Conservation (phyloP, 2,797 vertebrate genomes). For the Amphiprion clarkii region DNA sequence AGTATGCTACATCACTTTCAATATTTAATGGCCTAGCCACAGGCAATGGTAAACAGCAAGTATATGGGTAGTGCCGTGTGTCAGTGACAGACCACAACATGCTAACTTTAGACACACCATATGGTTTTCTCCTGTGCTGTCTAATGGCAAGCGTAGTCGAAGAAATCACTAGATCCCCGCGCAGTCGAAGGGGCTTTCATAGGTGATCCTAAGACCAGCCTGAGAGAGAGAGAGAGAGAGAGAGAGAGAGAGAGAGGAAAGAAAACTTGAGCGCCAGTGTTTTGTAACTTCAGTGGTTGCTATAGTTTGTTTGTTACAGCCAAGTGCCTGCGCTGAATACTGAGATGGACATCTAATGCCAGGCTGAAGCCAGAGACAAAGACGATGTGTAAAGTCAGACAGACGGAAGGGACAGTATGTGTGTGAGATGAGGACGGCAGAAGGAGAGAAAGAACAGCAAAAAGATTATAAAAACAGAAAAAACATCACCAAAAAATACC, state of each 20-base stretch:
- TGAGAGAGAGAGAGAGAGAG: background rate
- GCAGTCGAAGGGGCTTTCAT: constrained; percentile 41
- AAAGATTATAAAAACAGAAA: constrained; percentile 42
- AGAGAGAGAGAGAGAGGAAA: constrained; percentile 18
- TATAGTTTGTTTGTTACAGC: constrained; percentile 65
- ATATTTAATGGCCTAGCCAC: constrained; percentile 78
- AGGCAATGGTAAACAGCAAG: constrained; percentile 78
- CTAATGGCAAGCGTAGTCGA: constrained; percentile 68
- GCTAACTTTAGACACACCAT: constrained; percentile 81
- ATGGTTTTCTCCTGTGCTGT: constrained; percentile 83
- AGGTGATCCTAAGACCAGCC: constrained; percentile 53
- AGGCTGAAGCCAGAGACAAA: constrained; percentile 59
- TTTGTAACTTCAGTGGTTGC: constrained; percentile 59
- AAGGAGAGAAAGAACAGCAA: constrained; percentile 25
- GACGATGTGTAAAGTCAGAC: constrained; percentile 49
- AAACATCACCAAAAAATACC: constrained; percentile 35
- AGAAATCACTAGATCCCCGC: constrained; percentile 59
- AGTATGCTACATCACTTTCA: constrained; percentile 79
- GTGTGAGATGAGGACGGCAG: constrained; percentile 23
- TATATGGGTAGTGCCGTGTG: constrained; percentile 64
- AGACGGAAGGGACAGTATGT: constrained; percentile 29
- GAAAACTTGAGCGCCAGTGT: constrained; percentile 46
- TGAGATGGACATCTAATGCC: constrained; percentile 58
- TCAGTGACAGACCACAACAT: constrained; percentile 78
- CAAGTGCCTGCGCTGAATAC: constrained; percentile 66